Evolutionary conservation across 92 coral and sea anemone species (phyloP).

Genomic region (Chrysogorgia sp.): DNA sequence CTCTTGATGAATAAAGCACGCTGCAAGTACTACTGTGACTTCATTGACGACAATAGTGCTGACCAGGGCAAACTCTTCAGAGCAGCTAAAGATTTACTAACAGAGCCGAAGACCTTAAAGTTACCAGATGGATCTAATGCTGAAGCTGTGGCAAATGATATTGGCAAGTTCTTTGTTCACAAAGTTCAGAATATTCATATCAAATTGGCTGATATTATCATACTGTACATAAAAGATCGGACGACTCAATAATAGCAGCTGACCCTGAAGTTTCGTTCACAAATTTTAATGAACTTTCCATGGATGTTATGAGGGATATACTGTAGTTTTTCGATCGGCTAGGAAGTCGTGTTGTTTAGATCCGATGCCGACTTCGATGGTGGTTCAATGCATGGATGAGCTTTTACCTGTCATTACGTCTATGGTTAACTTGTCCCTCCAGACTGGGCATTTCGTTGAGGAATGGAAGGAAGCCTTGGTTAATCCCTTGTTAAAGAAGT

Average conservation of each 20-base stretch:
- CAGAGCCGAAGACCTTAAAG: constrained; percentile 12
- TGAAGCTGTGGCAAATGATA: constrained; percentile 37
- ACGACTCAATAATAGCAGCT: not conserved
- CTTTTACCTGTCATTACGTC: no score
- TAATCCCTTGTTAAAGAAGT: no score
- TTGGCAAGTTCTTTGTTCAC: constrained; percentile 11
- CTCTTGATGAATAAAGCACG: constrained; percentile 57
- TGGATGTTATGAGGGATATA: no score
- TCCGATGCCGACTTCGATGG: no score
- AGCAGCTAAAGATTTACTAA: constrained; percentile 20
- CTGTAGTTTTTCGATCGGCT: no score
- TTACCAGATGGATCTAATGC: constrained; percentile 27
- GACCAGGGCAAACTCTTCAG: constrained; percentile 58
- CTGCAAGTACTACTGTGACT: constrained; percentile 43
- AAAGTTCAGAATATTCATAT: constrained; percentile 26
- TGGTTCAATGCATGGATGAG: no score
- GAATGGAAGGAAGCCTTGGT: no score
- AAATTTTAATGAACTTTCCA: constrained; percentile 8
- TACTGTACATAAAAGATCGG: not conserved
- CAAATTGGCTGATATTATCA: not conserved
- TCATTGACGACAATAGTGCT: constrained; percentile 39
- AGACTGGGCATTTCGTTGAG: no score
- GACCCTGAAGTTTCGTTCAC: constrained; percentile 8
- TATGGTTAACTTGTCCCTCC: no score
- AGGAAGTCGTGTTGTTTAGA: no score